phyloP scores from a whole-genome alignment of 2,888 invertebrate species.

The Latrodectus elegans region DNA sequence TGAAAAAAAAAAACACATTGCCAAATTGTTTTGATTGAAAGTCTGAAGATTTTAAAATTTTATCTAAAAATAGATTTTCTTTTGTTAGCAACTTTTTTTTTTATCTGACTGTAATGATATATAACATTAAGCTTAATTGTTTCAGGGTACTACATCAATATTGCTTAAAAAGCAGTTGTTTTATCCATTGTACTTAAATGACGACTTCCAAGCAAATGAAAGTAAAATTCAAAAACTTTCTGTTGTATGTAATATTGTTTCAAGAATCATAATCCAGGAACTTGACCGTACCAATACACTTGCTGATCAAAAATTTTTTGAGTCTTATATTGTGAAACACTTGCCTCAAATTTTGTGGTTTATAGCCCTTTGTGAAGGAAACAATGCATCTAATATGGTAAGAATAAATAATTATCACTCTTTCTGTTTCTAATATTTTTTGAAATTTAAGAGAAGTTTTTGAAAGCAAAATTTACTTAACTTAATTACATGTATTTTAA shows the following conservation, averaged over 20 bases:
- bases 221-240: neutral
- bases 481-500: too few species aligned
- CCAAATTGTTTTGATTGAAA: too few species aligned
- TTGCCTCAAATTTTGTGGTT: slow-evolving; percentile 22
- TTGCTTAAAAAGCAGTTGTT: slow-evolving; percentile 32
- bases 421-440: too few species aligned
- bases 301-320: slow-evolving; percentile 11
- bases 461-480: too few species aligned
- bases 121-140: neutral
- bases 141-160: slow-evolving; percentile 17
- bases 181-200: slow-evolving; percentile 5
- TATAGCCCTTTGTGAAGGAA: slow-evolving; percentile 22
- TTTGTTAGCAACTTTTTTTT: too few species aligned
- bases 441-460: too few species aligned
- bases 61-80: too few species aligned
- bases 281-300: neutral
- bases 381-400: slow-evolving; percentile 4
- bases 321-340: slow-evolving; percentile 19
- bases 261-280: neutral
- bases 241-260: slow-evolving; percentile 4
- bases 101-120: too few species aligned
- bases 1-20: too few species aligned
- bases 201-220: neutral
- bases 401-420: neutral
- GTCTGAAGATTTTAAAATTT: too few species aligned